Base-by-base conservation (phyloP, 1,140 invertebrate species). In the Drosophila guanche region DNA sequence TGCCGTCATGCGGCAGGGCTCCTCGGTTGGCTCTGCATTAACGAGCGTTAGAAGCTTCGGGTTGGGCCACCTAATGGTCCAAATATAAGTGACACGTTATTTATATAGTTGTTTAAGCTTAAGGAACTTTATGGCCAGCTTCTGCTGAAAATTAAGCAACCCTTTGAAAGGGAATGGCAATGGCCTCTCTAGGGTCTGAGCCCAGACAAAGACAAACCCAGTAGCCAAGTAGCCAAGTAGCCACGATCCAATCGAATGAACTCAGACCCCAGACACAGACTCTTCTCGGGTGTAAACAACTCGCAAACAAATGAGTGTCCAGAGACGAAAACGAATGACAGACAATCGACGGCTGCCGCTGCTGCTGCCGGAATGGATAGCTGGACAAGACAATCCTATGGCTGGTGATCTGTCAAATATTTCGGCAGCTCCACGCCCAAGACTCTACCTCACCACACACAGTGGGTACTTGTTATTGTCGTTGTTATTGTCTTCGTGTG, bases 331-430 rank as follows among this genome's bases (percentile, higher is more conserved):
- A 37, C 33, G 33, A 37, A 12, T 37, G 47, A 37, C 37, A 42
- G 60, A 65, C 62, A 66, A 66, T 67, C 62, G 62, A 37, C 33
- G 33, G 33, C 33, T 37, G 33, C 33, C 10, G 29, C 7, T 33
- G 29, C 29, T 3, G 27, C 27, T 29, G 27, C 27, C 27, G 5
- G 27, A 7, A 29, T 29, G 27, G 29, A 33, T 33, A 8, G 33
- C 33, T 37, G 33, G 33, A 37, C 33, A 37, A 37, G 33, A 37
- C 33, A 37, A 37, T 37, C 33, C 12, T 37, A 37, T 37, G 10
- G 33, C 33, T 37, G 33, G 80, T 85, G 80, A 85, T 85, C 81
- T 77, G 81, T 85, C 81, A 81, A 71, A 67, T 57, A 80, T 84
- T 79, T 76, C 76, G 63, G 66, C 79, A 76, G 73, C 61, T 68